These are phyloP conservation scores for Pseudopipra pipra DNA, from an alignment of 2,113 vertebrate genomes.

Conservation along the genomic window DNA sequence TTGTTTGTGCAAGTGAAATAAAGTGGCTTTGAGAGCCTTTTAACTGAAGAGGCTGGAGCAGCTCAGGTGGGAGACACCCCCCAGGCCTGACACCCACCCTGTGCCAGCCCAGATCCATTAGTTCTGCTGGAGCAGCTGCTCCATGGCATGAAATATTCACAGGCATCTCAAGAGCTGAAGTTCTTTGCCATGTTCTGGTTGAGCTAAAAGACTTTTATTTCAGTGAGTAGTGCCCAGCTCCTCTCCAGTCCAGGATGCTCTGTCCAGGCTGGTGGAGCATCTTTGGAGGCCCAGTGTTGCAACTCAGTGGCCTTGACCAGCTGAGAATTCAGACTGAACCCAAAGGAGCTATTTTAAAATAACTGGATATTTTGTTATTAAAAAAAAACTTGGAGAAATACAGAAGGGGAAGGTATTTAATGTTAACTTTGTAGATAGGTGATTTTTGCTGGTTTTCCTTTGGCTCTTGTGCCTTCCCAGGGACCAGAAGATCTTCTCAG, in stretches of 20 bases:
- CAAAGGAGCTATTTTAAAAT: neutral
- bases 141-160: neutral
- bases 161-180: neutral
- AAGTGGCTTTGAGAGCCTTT: neutral
- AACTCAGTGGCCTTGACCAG: neutral
- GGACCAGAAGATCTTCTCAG: no score
- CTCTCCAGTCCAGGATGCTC: neutral
- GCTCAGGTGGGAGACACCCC: neutral
- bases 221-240: fast-evolving
- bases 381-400: neutral
- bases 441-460: neutral
- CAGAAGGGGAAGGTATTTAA: neutral
- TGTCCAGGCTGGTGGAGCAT: neutral
- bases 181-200: neutral
- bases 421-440: neutral
- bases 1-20: neutral
- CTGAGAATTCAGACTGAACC: neutral
- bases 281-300: neutral
- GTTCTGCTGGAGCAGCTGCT: neutral
- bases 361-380: neutral
- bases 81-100: fast-evolving
- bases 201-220: neutral
- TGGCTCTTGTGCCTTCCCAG: neutral
- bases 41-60: neutral
- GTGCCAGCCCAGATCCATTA: neutral